These are phyloP conservation scores for Dicyrtoma fusca DNA, from an alignment of 2,888 invertebrate species.

Conservation along the genomic window DNA sequence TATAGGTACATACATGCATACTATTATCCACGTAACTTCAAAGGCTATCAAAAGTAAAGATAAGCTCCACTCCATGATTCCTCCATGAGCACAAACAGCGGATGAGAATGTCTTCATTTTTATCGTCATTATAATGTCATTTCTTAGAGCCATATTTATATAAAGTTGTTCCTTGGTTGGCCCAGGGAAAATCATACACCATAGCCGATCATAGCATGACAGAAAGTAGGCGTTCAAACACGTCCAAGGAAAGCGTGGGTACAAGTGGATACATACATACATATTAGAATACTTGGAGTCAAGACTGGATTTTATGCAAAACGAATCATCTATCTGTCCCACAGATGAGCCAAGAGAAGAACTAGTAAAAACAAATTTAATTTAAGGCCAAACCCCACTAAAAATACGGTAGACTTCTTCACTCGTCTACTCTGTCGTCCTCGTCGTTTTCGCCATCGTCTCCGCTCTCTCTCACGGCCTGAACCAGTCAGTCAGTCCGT, in stretches of 20 bases:
- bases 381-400: slow-evolving; percentile 37
- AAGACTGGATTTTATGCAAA: background rate
- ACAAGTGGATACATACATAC: background rate
- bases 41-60: too few relatives aligned
- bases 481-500: background rate
- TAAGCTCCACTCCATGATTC: too few relatives aligned
- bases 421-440: background rate
- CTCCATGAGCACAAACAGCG: too few relatives aligned
- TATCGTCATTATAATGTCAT: too few relatives aligned
- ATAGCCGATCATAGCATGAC: background rate
- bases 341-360: slow-evolving; percentile 4
- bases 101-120: too few relatives aligned
- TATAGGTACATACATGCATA: too few relatives aligned
- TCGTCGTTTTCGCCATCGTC: background rate
- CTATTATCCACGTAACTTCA: too few relatives aligned
- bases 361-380: slow-evolving; percentile 40
- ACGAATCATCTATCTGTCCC: background rate
- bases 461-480: background rate
- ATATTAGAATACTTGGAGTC: too few relatives aligned
- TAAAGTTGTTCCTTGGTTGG: background rate
- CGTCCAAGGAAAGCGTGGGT: background rate
- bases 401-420: slow-evolving; percentile 28
- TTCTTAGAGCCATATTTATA: too few relatives aligned
- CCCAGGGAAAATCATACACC: background rate
- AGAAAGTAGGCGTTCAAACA: too few relatives aligned